phyloP scores from a whole-genome alignment of 2,888 invertebrate species.

The Caenorhabditis auriculariae region DNA sequence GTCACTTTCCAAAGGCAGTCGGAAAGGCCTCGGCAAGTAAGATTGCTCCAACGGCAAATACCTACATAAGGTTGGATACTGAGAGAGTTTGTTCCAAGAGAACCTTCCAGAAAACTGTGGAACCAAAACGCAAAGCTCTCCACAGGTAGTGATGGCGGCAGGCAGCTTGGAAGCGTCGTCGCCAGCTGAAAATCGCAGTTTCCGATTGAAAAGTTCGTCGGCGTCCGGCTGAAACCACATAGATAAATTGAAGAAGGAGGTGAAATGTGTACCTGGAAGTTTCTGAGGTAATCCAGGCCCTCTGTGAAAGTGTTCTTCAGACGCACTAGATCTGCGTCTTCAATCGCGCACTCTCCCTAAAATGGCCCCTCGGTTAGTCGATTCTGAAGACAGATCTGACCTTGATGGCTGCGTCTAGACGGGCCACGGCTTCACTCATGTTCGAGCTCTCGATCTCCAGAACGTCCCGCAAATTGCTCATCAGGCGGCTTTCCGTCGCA shows the following conservation, averaged over 20 bases:
- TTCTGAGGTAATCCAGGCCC: slow-evolving; percentile 88
- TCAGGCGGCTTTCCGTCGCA: slow-evolving; percentile 77
- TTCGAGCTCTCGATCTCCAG: slow-evolving; percentile 90
- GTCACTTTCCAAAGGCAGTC: slow-evolving; percentile 43
- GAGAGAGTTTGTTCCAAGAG: background rate
- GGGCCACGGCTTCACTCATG: slow-evolving; percentile 91
- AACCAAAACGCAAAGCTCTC: slow-evolving; percentile 75
- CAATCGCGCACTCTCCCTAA: slow-evolving; percentile 64
- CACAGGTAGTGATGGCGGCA: slow-evolving; percentile 80
- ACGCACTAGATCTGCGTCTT: slow-evolving; percentile 85
- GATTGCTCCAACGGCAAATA: slow-evolving; percentile 60
- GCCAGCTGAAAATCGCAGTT: slow-evolving; percentile 75
- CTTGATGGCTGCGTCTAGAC: slow-evolving; percentile 75
- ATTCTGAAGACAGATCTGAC: slow-evolving; percentile 7
- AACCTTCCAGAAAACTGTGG: slow-evolving; percentile 61
- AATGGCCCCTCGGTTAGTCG: too few relatives aligned
- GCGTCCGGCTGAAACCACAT: slow-evolving; percentile 69
- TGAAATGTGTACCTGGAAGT: slow-evolving; percentile 76
- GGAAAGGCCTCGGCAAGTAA: slow-evolving; percentile 57
- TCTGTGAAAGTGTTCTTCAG: slow-evolving; percentile 93
- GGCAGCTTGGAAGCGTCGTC: slow-evolving; percentile 79
- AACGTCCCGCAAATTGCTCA: slow-evolving; percentile 71
- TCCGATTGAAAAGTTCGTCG: slow-evolving; percentile 65
- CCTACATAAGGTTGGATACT: slow-evolving; percentile 2
- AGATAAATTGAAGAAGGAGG: background rate